Percentiles rank a stretch among this genome's conserved stretches.
Evolutionary conservation across 1,140 invertebrate species (phyloP).

Genomic region (Drosophila saltans): DNA sequence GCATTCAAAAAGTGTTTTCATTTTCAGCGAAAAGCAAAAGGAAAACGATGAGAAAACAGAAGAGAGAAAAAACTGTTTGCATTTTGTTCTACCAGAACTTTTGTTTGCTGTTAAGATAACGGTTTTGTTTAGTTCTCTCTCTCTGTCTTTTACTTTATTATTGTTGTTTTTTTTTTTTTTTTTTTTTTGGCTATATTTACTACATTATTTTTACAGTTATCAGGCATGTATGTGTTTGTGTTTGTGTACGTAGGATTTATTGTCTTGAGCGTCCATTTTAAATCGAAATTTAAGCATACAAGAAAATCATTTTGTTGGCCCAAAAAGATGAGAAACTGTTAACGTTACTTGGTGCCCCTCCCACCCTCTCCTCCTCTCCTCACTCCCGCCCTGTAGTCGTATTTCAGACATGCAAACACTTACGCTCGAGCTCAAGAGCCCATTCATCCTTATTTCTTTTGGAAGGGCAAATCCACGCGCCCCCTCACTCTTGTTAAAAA

Average conservation of each 20-base stretch:
- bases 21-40: slow-evolving; percentile 39
- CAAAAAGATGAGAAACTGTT: slow-evolving; percentile 26
- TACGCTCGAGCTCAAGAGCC: slow-evolving; percentile 22
- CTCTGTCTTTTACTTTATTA: neutral
- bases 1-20: slow-evolving; percentile 27
- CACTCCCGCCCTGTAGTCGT: too few species aligned
- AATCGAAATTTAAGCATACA: slow-evolving; percentile 46
- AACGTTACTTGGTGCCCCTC: slow-evolving; percentile 2
- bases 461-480: neutral
- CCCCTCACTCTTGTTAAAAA: neutral
- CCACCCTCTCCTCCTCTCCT: neutral
- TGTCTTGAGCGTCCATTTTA: slow-evolving; percentile 59
- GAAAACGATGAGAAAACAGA: slow-evolving; percentile 13
- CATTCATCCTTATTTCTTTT: slow-evolving; percentile 66
- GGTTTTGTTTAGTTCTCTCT: slow-evolving; percentile 39
- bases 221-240: slow-evolving; percentile 14
- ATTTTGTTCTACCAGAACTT: slow-evolving; percentile 65
- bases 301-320: slow-evolving; percentile 44
- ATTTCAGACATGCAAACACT: neutral
- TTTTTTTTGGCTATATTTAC: slow-evolving; percentile 39
- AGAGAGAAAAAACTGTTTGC: slow-evolving; percentile 55
- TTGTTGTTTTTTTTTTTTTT: neutral
- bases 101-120: slow-evolving; percentile 71
- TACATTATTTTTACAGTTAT: slow-evolving; percentile 41
- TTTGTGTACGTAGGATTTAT: slow-evolving; percentile 47